Conservation (phyloP, 2,797 vertebrate genomes). For the Crocodylus rhombifer region DNA sequence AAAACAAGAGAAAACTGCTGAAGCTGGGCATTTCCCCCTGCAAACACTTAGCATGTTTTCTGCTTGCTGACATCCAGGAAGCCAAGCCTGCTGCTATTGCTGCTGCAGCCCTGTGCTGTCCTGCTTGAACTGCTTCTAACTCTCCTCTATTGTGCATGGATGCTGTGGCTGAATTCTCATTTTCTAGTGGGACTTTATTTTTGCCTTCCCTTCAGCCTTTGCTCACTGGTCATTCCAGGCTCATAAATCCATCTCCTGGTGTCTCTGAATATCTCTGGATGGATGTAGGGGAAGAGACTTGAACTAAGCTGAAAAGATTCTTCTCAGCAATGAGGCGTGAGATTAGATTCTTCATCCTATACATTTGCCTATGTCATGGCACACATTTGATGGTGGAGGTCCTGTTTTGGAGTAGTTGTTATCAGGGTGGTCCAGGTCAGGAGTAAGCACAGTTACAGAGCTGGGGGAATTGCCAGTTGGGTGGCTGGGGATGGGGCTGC, state of each 20-base stretch:
- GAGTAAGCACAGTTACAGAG: rapidly evolving
- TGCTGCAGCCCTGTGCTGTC: background rate
- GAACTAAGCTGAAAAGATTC: background rate
- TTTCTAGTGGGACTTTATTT: slow-evolving; percentile 1
- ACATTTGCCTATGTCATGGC: background rate
- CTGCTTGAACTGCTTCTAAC: background rate
- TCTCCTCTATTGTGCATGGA: background rate
- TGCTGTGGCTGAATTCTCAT: slow-evolving; percentile 13
- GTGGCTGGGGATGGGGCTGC: no score
- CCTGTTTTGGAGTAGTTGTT: no score
- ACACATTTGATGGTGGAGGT: no score
- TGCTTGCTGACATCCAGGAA: background rate
- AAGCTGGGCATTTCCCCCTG: background rate
- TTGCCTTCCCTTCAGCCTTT: background rate
- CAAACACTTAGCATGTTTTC: slow-evolving; percentile 21
- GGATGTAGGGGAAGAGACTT: background rate
- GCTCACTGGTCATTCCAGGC: background rate
- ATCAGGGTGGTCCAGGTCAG: background rate
- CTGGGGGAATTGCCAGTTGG: background rate
- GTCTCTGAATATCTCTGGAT: slow-evolving; percentile 9
- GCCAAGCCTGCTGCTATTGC: background rate
- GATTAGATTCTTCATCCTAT: no score
- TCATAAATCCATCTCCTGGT: background rate
- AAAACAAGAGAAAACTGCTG: slow-evolving; percentile 48
- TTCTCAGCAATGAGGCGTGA: background rate